Conservation (phyloP, 2,113 vertebrate genomes). For the Burhinus oedicnemus region DNA sequence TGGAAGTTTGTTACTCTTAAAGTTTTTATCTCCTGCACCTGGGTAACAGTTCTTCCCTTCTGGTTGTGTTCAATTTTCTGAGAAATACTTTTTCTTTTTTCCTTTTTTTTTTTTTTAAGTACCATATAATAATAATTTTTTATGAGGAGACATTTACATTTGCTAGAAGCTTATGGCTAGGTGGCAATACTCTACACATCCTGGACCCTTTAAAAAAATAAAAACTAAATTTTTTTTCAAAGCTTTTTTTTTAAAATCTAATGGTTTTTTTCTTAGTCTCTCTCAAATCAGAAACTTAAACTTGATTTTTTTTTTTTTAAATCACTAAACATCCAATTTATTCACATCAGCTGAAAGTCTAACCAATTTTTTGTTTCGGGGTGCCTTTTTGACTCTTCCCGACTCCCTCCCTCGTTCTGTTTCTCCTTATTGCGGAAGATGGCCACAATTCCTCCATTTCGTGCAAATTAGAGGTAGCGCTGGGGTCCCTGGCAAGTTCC, state of each 20-base stretch:
- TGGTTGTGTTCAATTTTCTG: not conserved
- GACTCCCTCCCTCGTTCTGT: not conserved
- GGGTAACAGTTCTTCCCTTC: not conserved
- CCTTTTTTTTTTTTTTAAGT: not conserved
- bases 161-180: not conserved
- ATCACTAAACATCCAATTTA: not conserved
- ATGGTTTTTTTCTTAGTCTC: not conserved
- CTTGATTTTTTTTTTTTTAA: not conserved
- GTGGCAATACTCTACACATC: not conserved
- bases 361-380: not conserved
- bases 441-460: not conserved
- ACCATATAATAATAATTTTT: not conserved
- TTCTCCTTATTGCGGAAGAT: not conserved
- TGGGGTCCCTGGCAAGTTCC: constrained; percentile 43
- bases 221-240: not conserved
- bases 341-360: not conserved
- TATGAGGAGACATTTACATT: not conserved
- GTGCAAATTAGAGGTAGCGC: not conserved
- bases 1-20: not conserved
- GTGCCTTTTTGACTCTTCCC: not conserved
- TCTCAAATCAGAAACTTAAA: not conserved
- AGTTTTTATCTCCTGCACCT: not conserved
- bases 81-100: not conserved
- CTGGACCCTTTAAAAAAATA: not conserved
- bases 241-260: not conserved